These are phyloP conservation scores for Parambassis ranga DNA, from an alignment of 2,797 vertebrate species.

Conservation along the genomic window DNA sequence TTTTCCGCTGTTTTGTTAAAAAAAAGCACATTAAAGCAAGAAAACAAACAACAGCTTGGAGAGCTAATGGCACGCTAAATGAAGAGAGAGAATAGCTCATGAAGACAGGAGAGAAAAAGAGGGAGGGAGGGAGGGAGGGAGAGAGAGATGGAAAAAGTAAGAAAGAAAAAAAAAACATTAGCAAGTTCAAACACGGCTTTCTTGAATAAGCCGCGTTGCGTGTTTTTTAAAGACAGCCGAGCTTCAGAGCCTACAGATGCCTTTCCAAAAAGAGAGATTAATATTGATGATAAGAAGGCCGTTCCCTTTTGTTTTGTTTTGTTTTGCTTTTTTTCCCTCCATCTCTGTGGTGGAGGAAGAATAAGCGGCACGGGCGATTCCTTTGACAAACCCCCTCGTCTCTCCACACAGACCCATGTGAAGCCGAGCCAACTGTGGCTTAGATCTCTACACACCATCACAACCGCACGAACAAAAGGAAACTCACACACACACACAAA, in stretches of 20 bases:
- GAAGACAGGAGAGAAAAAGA: slow-evolving; percentile 31
- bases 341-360: slow-evolving; percentile 60
- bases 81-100: slow-evolving; percentile 58
- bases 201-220: slow-evolving; percentile 60
- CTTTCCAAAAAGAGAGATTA: slow-evolving; percentile 74
- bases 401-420: slow-evolving; percentile 67
- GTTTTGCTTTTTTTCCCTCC: slow-evolving; percentile 1
- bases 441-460: slow-evolving; percentile 67
- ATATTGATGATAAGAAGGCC: slow-evolving; percentile 72
- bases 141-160: slow-evolving; percentile 1
- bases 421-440: slow-evolving; percentile 70
- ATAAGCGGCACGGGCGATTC: slow-evolving; percentile 61
- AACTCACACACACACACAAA: slow-evolving; percentile 35
- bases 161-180: slow-evolving; percentile 51
- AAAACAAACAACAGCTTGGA: slow-evolving; percentile 77
- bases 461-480: slow-evolving; percentile 65
- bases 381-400: slow-evolving; percentile 71
- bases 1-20: slow-evolving; percentile 49
- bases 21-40: slow-evolving; percentile 63
- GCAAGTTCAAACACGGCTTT: slow-evolving; percentile 75
- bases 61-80: slow-evolving; percentile 70
- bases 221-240: slow-evolving; percentile 48
- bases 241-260: slow-evolving; percentile 68
- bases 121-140: slow-evolving; percentile 4
- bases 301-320: slow-evolving; percentile 54